phyloP scores from a whole-genome alignment of 2,888 invertebrate species.

The Pyrgus malvae region DNA sequence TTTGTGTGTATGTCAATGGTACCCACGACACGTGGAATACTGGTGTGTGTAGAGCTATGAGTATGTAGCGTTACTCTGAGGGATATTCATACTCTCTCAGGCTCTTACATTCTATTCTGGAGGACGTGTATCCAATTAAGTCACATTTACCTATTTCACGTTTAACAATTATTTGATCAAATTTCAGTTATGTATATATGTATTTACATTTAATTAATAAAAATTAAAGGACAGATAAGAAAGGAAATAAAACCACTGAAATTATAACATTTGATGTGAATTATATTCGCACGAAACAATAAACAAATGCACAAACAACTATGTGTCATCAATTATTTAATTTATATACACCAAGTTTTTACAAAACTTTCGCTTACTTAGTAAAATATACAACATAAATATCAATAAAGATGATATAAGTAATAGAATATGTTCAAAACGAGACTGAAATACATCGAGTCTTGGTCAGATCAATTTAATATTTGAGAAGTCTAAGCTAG shows the following conservation, averaged over 20 bases:
- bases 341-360: slow-evolving; percentile 51
- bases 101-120: no score
- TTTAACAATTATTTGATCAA: no score
- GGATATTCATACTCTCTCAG: no score
- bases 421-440: not conserved
- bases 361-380: slow-evolving; percentile 54
- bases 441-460: slow-evolving; percentile 5
- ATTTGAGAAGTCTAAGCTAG: not conserved
- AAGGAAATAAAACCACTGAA: slow-evolving; percentile 39
- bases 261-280: slow-evolving; percentile 49
- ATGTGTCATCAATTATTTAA: slow-evolving; percentile 24
- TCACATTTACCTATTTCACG: no score
- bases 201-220: not conserved
- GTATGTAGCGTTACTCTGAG: no score
- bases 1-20: no score
- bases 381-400: slow-evolving; percentile 46
- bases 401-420: not conserved
- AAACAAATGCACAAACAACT: slow-evolving; percentile 59
- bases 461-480: slow-evolving; percentile 11
- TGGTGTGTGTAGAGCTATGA: no score
- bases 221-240: not conserved
- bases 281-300: slow-evolving; percentile 72
- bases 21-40: no score
- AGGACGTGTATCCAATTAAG: no score
- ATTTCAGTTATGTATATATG: no score